Percentiles rank a stretch among this genome's conserved stretches.
phyloP scores from a whole-genome alignment of 2,797 vertebrate species.

The Hipposideros larvatus region DNA sequence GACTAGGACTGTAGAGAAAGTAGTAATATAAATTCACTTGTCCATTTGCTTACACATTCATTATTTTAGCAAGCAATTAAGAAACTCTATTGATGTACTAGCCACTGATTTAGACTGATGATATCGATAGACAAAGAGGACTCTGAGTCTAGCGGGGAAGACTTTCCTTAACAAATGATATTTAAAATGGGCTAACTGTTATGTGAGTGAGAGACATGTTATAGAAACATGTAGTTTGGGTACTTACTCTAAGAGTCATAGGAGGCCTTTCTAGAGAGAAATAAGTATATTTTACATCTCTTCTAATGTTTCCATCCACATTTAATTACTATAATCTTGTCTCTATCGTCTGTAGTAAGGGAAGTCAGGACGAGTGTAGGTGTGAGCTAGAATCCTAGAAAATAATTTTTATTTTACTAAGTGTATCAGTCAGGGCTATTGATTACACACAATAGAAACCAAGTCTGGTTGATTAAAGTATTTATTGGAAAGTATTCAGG shows the following conservation, averaged over 20 bases:
- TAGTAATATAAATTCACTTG: background rate
- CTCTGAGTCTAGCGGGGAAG: background rate
- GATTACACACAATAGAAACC: conserved; percentile 50
- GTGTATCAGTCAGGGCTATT: conserved; percentile 23
- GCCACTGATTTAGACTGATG: background rate
- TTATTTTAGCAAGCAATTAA: conserved; percentile 56
- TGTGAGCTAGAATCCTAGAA: conserved; percentile 22
- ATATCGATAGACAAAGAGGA: background rate
- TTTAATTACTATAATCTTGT: conserved; percentile 39
- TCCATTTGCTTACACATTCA: background rate
- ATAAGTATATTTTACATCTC: background rate
- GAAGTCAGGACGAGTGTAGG: background rate
- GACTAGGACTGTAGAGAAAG: background rate
- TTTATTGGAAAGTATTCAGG: conserved; percentile 31
- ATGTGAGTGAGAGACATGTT: background rate
- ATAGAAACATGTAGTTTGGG: background rate
- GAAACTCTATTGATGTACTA: background rate
- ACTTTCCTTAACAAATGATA: background rate
- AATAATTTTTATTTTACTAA: conserved; percentile 40
- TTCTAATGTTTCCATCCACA: background rate
- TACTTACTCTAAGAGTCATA: conserved; percentile 31
- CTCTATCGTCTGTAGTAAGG: background rate
- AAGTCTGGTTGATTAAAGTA: conserved; percentile 46
- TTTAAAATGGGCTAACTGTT: background rate
- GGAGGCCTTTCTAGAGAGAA: conserved; percentile 9